Conservation (phyloP, 2,113 vertebrate genomes). For the Crotalus tigris region DNA sequence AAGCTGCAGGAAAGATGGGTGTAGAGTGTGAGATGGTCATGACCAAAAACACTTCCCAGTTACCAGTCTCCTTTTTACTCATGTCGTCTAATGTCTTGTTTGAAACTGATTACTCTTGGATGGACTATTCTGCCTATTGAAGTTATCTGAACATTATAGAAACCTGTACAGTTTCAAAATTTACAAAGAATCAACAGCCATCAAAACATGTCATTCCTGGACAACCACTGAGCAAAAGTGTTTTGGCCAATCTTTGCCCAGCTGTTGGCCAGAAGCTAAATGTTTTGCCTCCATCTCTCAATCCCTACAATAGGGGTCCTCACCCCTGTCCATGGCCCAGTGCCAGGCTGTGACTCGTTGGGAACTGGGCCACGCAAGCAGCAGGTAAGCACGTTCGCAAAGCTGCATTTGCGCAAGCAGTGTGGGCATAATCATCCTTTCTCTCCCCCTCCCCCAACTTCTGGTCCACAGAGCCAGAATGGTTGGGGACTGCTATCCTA, state of each 20-base stretch:
- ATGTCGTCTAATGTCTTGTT: neutral
- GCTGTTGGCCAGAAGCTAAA: neutral
- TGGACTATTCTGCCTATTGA: neutral
- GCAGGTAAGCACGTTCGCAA: accelerated
- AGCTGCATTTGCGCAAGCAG: neutral
- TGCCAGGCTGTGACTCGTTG: neutral
- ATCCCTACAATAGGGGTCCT: neutral
- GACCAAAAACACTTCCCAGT: neutral
- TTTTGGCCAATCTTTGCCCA: neutral
- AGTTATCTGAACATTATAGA: neutral
- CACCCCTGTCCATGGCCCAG: accelerated
- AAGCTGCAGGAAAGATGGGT: neutral
- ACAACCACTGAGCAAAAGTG: neutral
- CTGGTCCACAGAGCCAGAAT: neutral
- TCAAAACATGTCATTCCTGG: neutral
- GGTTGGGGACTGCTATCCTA: neutral
- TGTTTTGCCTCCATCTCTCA: neutral
- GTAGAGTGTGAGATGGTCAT: neutral
- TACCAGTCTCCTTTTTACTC: neutral
- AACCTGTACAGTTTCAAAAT: neutral
- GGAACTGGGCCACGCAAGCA: neutral
- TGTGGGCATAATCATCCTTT: neutral
- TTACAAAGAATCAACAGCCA: neutral
- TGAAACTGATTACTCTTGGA: neutral
- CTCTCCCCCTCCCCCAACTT: neutral